A percentile compares a stretch with the other conserved stretches of the same genome.
These are phyloP conservation scores for Sycophila sp. DNA, from an alignment of 1,140 invertebrate genomes.

Conservation along the genomic window DNA sequence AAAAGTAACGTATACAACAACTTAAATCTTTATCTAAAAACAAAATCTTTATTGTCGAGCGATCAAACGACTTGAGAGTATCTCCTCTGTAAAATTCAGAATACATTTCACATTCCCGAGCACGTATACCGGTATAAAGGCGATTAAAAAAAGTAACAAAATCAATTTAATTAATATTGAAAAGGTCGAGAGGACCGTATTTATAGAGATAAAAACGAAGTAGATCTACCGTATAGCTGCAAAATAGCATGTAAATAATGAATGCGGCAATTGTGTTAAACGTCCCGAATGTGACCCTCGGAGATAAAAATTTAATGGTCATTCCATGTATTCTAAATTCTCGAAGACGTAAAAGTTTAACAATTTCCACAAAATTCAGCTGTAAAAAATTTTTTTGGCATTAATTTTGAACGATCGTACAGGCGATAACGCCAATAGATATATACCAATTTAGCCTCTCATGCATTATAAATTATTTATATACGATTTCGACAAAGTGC, in stretches of 20 bases:
- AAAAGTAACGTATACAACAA: too few species aligned
- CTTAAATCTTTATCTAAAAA: too few species aligned
- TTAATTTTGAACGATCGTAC: too few species aligned
- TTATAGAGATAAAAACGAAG: neutral
- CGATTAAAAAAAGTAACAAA: neutral
- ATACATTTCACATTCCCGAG: conserved; percentile 10
- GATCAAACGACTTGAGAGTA: too few species aligned
- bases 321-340: conserved; percentile 9
- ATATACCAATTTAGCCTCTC: too few species aligned
- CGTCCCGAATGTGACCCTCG: neutral
- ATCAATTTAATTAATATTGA: neutral
- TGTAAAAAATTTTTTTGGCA: too few species aligned
- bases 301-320: conserved; percentile 9
- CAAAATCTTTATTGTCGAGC: too few species aligned
- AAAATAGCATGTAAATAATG: neutral
- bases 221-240: neutral
- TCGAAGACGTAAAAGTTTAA: neutral
- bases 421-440: too few species aligned
- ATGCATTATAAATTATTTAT: too few species aligned
- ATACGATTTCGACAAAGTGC: too few species aligned
- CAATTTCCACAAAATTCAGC: too few species aligned
- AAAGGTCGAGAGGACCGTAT: neutral
- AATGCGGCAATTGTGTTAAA: conserved; percentile 5
- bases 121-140: neutral
- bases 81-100: too few species aligned